Base-by-base conservation (phyloP, 2,888 invertebrate species). In the Trissolcus brochymenae region DNA sequence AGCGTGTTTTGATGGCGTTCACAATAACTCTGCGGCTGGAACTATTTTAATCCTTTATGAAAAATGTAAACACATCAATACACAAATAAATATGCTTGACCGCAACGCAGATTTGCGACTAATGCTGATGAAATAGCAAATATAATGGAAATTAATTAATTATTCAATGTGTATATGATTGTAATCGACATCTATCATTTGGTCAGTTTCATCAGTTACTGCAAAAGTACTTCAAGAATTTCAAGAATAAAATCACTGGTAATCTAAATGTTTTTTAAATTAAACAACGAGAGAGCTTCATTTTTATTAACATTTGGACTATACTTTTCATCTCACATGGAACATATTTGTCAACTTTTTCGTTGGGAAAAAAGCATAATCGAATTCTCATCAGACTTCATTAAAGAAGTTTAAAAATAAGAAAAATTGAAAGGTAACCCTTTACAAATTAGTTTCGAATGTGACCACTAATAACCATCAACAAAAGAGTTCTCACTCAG, bases 1-100 rank as follows among this genome's bases (percentile, higher is more conserved):
- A 61, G 61, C 61, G 61, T 61, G 61, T 61, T 61, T 61, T 50
- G 14, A 51, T 61, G 40, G 14, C 40, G n/a, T 35, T 7, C n/a
- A 51, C 51, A 61, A 51, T 51, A n/a, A 14, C 9, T 40, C 40
- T 51, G 61, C 17, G 61, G 61, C 40, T 51, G 16, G 51, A 51
- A 59, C 46, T n/a, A n/a, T 59, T 59, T 59, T 49, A 49, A 46
- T 59, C 49, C 49, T 57, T 59, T 59, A 59, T 59, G 17, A 16
- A 46, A 49, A 59, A 43, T 6, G 49, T 59, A 59, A 59, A 59
- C 59, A 59, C 29, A 49, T 16, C 7, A 11, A 21, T 29, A 59
- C 14, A 59, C 29, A 59, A 59, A 59, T 59, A 59, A 59, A 59
- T 59, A 59, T 2, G 41, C 29, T 41, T 56, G 17, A 11, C 35